Percentiles rank a stretch among this genome's conserved stretches.
Evolutionary conservation across 2,113 vertebrate genomes (phyloP).

Genomic region (Pseudonaja textilis): DNA sequence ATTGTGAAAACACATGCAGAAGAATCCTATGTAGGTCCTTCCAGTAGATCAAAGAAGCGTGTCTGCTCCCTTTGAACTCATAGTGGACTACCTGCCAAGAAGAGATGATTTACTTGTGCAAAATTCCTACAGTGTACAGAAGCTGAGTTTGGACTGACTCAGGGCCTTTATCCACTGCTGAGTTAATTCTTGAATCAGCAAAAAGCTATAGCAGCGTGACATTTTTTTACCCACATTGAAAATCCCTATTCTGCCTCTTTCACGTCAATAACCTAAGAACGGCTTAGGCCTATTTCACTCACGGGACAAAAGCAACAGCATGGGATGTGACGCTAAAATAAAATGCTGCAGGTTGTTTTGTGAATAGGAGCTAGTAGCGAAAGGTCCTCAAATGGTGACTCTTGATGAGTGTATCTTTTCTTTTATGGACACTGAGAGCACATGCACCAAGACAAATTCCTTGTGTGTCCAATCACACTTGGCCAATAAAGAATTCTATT

Average conservation of each 20-base stretch:
- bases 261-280: background rate
- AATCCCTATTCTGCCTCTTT: background rate
- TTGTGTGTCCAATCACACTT: too few species aligned
- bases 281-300: background rate
- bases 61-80: background rate
- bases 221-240: background rate
- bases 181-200: background rate
- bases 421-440: too few species aligned
- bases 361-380: background rate
- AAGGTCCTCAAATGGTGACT: background rate
- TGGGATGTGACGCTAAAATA: background rate
- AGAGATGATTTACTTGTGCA: background rate
- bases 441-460: too few species aligned
- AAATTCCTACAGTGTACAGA: background rate
- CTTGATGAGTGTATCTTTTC: too few species aligned
- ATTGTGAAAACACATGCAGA: background rate
- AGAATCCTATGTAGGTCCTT: background rate
- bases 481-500: too few species aligned
- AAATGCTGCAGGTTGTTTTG: background rate
- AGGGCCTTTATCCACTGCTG: background rate
- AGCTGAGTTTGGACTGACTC: background rate
- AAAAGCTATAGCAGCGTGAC: background rate
- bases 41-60: background rate
- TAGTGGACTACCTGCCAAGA: background rate
- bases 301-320: background rate